These are phyloP conservation scores for Dendrocincla tyrannina DNA, from an alignment of 2,797 vertebrate genomes.

Conservation along the genomic window DNA sequence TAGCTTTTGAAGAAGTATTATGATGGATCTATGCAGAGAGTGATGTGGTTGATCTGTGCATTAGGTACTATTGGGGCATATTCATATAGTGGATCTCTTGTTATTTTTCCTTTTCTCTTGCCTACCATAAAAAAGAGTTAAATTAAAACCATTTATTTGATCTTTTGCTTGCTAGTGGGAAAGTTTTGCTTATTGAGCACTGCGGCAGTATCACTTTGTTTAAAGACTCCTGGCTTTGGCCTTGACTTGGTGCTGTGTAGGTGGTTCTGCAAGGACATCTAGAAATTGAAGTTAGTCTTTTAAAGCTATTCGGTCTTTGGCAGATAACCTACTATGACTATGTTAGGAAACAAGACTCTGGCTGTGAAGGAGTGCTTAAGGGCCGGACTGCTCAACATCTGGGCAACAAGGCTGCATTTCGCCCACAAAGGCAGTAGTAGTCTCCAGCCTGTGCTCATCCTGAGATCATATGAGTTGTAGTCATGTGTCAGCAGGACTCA, in stretches of 20 bases:
- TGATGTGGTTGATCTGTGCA: background rate
- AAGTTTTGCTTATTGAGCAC: background rate
- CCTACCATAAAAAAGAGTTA: background rate
- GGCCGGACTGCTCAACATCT: background rate
- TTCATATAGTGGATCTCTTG: background rate
- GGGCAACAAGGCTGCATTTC: background rate
- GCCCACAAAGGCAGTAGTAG: background rate
- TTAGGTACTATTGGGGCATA: background rate
- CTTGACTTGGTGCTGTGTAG: background rate
- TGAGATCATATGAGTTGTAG: fast-evolving
- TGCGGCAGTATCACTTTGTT: background rate
- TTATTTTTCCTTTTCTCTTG: background rate
- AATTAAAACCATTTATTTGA: background rate
- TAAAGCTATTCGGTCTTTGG: background rate
- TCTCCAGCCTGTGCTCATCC: background rate
- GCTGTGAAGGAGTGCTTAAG: background rate
- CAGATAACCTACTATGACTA: background rate
- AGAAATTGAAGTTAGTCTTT: background rate
- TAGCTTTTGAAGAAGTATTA: background rate
- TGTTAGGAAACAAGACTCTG: background rate
- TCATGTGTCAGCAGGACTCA: background rate
- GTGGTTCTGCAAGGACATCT: background rate
- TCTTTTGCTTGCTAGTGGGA: background rate
- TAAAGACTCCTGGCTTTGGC: background rate
- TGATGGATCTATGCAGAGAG: background rate